Percentiles rank a stretch among this genome's conserved stretches.
Conservation (phyloP, 2,113 vertebrate genomes). For the Scophthalmus maximus region DNA sequence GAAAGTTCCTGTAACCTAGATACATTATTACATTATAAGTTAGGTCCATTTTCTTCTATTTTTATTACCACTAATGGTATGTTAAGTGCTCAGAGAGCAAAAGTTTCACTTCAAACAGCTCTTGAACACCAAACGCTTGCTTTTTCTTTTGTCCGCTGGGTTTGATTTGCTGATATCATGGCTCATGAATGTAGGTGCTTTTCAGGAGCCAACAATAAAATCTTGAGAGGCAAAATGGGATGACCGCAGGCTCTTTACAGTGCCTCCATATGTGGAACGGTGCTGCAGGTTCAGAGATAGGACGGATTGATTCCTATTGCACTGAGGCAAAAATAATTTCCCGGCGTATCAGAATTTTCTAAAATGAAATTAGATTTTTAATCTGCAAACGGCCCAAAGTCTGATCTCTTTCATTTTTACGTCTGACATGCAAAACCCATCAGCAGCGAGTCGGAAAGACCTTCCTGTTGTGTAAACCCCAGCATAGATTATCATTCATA, state of each 20-base stretch:
- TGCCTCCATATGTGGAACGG: too few relatives aligned
- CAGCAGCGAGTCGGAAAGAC: conserved; percentile 5
- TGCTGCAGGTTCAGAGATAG: too few relatives aligned
- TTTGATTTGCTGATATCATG: too few relatives aligned
- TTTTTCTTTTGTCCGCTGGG: too few relatives aligned
- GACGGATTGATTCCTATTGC: not conserved
- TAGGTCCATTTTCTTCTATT: too few relatives aligned
- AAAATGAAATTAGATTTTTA: not conserved
- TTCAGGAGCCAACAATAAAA: not conserved
- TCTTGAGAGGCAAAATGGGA: too few relatives aligned
- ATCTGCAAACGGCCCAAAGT: conserved; percentile 12
- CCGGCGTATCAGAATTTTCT: not conserved
- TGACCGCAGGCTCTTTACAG: not conserved
- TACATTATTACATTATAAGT: too few relatives aligned
- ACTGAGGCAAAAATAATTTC: not conserved
- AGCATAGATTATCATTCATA: conserved; percentile 15
- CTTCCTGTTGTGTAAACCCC: conserved; percentile 25
- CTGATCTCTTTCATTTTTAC: conserved; percentile 14
- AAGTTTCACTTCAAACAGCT: not conserved
- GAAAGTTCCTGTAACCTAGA: too few relatives aligned
- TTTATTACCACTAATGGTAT: too few relatives aligned
- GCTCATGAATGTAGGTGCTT: not conserved
- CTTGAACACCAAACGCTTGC: too few relatives aligned
- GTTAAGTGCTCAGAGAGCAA: not conserved
- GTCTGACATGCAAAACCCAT: conserved; percentile 7